A percentile compares a stretch with the other conserved stretches of the same genome.
phyloP scores from a whole-genome alignment of 2,888 invertebrate species.

The Drosophila cyrtoloma region DNA sequence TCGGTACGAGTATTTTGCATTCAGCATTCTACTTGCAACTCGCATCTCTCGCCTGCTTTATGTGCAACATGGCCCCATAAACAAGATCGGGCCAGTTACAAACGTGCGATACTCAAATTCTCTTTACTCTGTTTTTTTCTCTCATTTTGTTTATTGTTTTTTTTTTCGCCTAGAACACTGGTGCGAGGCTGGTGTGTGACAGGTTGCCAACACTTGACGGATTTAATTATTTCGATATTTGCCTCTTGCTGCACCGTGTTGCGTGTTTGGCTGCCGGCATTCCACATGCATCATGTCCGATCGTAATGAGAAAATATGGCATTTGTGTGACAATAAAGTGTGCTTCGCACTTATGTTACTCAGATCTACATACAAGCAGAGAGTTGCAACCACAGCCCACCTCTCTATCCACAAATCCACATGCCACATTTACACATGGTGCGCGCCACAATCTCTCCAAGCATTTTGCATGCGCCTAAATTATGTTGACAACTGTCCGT shows the following conservation, averaged over 20 bases:
- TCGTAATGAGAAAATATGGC: slow-evolving; percentile 85
- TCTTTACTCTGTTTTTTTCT: slow-evolving; percentile 1
- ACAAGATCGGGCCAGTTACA: slow-evolving; percentile 69
- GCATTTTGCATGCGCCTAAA: slow-evolving; percentile 81
- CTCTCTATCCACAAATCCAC: slow-evolving; percentile 15
- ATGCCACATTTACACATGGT: slow-evolving; percentile 22
- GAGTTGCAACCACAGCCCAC: slow-evolving; percentile 11
- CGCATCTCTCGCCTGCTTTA: slow-evolving; percentile 67
- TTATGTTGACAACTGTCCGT: slow-evolving; percentile 83
- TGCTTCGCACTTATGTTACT: slow-evolving; percentile 85
- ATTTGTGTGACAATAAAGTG: slow-evolving; percentile 85
- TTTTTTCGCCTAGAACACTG: slow-evolving; percentile 28
- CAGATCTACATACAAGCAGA: slow-evolving; percentile 41
- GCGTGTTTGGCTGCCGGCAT: slow-evolving; percentile 80
- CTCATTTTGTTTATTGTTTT: background rate
- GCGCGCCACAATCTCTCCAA: slow-evolving; percentile 49
- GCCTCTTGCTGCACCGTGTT: slow-evolving; percentile 49
- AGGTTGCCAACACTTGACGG: slow-evolving; percentile 84
- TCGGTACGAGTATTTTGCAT: slow-evolving; percentile 64
- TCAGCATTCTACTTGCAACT: slow-evolving; percentile 42
- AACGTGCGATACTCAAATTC: slow-evolving; percentile 62
- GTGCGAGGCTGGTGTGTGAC: slow-evolving; percentile 31
- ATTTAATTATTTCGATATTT: slow-evolving; percentile 84
- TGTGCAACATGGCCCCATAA: slow-evolving; percentile 77
- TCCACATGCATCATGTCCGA: slow-evolving; percentile 84